phyloP scores from a whole-genome alignment of 2,113 vertebrate species.

The Aix galericulata region DNA sequence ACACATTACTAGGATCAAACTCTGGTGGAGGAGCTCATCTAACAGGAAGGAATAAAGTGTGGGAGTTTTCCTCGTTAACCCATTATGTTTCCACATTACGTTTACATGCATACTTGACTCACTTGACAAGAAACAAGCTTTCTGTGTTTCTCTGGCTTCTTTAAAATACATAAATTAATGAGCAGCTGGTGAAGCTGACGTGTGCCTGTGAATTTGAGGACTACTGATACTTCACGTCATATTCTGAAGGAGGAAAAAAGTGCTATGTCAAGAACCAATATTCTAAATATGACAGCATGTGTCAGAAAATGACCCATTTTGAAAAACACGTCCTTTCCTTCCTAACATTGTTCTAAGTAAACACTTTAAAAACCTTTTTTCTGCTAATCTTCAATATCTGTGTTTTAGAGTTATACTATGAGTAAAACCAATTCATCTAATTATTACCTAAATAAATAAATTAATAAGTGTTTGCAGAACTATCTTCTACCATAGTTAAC shows the following conservation, averaged over 20 bases:
- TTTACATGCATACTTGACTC: background rate
- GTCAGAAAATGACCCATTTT: background rate
- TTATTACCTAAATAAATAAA: background rate
- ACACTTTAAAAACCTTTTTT: background rate
- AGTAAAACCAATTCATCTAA: background rate
- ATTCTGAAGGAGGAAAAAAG: conserved; percentile 30
- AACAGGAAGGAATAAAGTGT: conserved; percentile 20
- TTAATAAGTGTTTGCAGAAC: background rate
- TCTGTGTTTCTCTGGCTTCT: background rate
- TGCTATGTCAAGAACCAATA: conserved; percentile 30
- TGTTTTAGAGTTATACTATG: background rate
- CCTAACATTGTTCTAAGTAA: background rate
- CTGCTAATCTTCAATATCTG: background rate
- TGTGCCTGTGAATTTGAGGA: background rate
- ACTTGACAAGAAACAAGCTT: background rate
- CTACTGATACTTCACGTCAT: background rate
- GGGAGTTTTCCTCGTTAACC: conserved; percentile 32
- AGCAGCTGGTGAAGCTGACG: conserved; percentile 32
- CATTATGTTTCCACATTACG: background rate
- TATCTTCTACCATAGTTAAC: background rate
- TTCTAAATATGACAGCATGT: conserved; percentile 13
- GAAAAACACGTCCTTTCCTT: background rate
- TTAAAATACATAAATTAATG: conserved; percentile 28
- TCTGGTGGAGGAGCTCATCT: background rate
- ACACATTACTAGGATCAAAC: background rate